These are phyloP conservation scores for Phymatocera aterrima DNA, from an alignment of 2,888 invertebrate species.

Conservation along the genomic window DNA sequence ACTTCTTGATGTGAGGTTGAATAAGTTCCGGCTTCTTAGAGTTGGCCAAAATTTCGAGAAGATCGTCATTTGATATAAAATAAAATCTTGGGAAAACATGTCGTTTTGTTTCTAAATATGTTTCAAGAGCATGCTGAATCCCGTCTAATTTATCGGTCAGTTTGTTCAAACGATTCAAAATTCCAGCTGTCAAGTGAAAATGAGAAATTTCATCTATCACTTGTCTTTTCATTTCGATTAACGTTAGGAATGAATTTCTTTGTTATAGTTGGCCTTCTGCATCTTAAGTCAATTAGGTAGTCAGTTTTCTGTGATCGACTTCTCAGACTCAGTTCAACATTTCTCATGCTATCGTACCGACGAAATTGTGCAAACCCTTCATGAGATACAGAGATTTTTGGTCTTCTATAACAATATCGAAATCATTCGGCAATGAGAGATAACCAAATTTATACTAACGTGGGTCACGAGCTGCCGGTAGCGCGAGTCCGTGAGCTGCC, in stretches of 20 bases:
- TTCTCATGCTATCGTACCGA: neutral
- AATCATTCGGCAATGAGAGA: neutral
- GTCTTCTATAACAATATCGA: neutral
- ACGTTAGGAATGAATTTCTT: neutral
- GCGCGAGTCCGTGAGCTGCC: constrained; percentile 56
- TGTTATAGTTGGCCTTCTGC: neutral
- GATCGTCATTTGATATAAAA: constrained; percentile 89
- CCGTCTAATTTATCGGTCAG: constrained; percentile 87
- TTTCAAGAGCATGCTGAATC: constrained; percentile 89
- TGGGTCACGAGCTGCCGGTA: constrained; percentile 66
- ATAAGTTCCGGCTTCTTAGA: constrained; percentile 89
- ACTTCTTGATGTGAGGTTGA: constrained; percentile 91
- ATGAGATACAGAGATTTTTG: neutral
- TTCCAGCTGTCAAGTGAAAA: constrained; percentile 66
- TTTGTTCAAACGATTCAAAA: constrained; percentile 82
- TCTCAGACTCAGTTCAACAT: neutral
- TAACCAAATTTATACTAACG: constrained; percentile 69
- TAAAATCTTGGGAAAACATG: constrained; percentile 91
- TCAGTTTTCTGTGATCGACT: neutral
- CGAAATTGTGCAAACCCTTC: neutral
- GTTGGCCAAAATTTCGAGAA: constrained; percentile 91
- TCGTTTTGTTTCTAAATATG: constrained; percentile 92
- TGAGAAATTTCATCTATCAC: neutral
- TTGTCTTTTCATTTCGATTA: neutral
- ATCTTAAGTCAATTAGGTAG: neutral